phyloP scores from a whole-genome alignment of 2,113 vertebrate genomes.

The Pao palembangensis region DNA sequence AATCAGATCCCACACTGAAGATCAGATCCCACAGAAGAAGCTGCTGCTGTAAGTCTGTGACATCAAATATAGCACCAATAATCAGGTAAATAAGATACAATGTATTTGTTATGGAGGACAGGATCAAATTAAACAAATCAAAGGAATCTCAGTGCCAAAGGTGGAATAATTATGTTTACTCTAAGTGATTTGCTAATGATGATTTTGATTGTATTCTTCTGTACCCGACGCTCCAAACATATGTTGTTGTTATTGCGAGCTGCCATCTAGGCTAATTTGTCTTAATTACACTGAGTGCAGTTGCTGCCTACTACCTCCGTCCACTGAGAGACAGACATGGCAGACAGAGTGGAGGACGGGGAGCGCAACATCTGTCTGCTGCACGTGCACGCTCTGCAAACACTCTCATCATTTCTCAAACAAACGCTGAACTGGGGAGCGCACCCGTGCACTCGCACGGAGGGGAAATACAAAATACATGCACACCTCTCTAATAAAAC shows the following conservation, averaged over 20 bases:
- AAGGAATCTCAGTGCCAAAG: slow-evolving; percentile 25
- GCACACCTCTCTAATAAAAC: slow-evolving; percentile 57
- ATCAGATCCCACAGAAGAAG: too few species aligned
- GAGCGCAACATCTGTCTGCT: slow-evolving; percentile 69
- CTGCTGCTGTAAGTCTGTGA: too few species aligned
- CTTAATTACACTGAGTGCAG: slow-evolving; percentile 68
- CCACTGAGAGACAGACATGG: slow-evolving; percentile 62
- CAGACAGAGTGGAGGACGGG: slow-evolving; percentile 65
- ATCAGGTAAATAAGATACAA: too few species aligned
- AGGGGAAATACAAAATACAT: slow-evolving; percentile 38
- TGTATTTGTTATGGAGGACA: too few species aligned
- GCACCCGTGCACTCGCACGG: slow-evolving; percentile 11
- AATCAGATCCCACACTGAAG: too few species aligned
- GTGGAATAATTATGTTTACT: slow-evolving; percentile 38
- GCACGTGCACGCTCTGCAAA: slow-evolving; percentile 5
- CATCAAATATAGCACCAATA: too few species aligned
- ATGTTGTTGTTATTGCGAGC: slow-evolving; percentile 65
- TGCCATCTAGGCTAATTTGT: slow-evolving; percentile 68
- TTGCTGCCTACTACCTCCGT: slow-evolving; percentile 50
- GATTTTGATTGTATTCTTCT: slow-evolving; percentile 62
- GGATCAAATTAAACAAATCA: slow-evolving; percentile 10
- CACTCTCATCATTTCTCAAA: slow-evolving; percentile 28
- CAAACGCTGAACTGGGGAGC: background rate
- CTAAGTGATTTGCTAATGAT: slow-evolving; percentile 65
- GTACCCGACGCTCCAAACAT: slow-evolving; percentile 48